Base-by-base conservation (phyloP, 2,888 invertebrate genomes). In the Diadromus collaris region DNA sequence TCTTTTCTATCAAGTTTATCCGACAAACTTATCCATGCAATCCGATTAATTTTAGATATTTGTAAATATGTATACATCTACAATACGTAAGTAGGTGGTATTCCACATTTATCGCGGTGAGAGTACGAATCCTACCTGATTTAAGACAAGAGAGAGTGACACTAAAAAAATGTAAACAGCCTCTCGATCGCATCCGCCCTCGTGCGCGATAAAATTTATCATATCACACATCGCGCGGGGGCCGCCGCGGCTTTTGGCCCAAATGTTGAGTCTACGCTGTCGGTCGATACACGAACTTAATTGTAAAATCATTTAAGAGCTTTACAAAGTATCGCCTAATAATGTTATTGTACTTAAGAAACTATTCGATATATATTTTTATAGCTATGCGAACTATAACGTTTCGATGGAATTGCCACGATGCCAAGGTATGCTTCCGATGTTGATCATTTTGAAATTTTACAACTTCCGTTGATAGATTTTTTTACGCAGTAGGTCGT, bases 1-100 rank as follows among this genome's bases (percentile, higher is more conserved):
- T 46, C 19, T 32, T 65, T 72, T 64, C 16, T 32, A 64, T 27
- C 34, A 21, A 60, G 2, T 38, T 73, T 67, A 67, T n/a, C 19
- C 48, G 29, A 64, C 27, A 13, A 64, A 38, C 58, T 60, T 48
- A 29, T 64, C 13, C 54, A 16, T 29, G 21, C 32, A 29, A 46
- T 73, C 51, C 48, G 27, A 70, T 74, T 60, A 21, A 61, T 60
- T 70, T 69, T 54, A 19, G 38, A 63, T 63, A 56, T 69, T 58
- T 72, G 72, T 79, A 76, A 76, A 79, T 79, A 76, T 64, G 70
- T 79, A 75, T 61, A 79, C 67, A 56, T 41, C 32, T 72, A 46
- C 69, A 16, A 74, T 74, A 65, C 76, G 72, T 75, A 68, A 58
- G 19, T 34, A 44, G 54, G 24, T 21, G 41, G 24, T 27, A 60